Percentiles rank a stretch among this genome's conserved stretches.
Conservation (phyloP, 2,113 vertebrate species). For the Campylomormyrus tamandua region DNA sequence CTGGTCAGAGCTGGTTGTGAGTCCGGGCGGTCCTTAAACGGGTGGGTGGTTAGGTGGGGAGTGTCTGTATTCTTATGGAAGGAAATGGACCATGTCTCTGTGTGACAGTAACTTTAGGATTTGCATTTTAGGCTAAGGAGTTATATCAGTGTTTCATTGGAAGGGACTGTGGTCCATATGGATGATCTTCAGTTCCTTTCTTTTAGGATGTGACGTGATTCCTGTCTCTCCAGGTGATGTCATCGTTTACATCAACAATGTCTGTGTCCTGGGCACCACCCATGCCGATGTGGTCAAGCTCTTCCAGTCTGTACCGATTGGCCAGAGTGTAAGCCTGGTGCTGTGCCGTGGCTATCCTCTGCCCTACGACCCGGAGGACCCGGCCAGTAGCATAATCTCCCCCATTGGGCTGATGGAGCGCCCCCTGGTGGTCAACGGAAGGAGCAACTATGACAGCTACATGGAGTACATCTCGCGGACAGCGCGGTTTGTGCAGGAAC, state of each 20-base stretch:
- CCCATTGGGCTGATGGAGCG: conserved; percentile 89
- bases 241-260: conserved; percentile 97
- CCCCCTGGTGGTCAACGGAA: conserved; percentile 85
- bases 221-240: conserved; percentile 76
- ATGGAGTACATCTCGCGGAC: conserved; percentile 94
- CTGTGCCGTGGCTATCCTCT: conserved; percentile 93
- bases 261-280: conserved; percentile 95
- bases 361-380: conserved; percentile 92
- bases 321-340: conserved; percentile 91
- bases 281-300: conserved; percentile 98
- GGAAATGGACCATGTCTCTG: not conserved
- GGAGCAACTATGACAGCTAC: conserved; percentile 91
- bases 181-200: not conserved
- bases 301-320: conserved; percentile 96
- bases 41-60: too few relatives aligned
- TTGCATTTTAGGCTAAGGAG: not conserved
- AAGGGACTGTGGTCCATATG: not conserved
- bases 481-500: conserved; percentile 81
- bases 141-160: not conserved
- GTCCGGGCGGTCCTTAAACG: too few relatives aligned
- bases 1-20: too few relatives aligned
- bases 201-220: not conserved
- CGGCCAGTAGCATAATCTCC: conserved; percentile 77
- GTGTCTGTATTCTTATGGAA: not conserved
- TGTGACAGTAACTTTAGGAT: not conserved